Evolutionary conservation across 2,113 vertebrate genomes (phyloP), one percentile per base, ranked within the genome.

Genomic region (Toxotes chatareus): DNA sequence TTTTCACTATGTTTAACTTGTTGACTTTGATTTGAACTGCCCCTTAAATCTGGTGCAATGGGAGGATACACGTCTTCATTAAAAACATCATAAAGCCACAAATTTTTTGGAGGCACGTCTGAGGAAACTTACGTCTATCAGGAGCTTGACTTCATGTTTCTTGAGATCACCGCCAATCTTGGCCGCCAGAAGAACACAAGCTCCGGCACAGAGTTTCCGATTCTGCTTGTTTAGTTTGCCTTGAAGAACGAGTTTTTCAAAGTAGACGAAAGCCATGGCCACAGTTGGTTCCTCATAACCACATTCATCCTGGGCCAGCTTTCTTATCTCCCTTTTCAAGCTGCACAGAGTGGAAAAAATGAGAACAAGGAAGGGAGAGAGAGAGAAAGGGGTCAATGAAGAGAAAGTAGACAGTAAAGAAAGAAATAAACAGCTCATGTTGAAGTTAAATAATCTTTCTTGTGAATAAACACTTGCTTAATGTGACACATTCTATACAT

Each of bases 161-260:
- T 97, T 97, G 79, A 99, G 97, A 92, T 99, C 98, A 23, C 98
- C 99, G 51, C 97, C 97, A 12, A 99, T 98, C 94, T 99, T 99
- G 88, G 98, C 98, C 0, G 98, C 98, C 73, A 99, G 89, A 16
- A 99, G 96, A 81, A 99, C 96, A 71, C 98, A 99, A 0, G 98
- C 98, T 9, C 98, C 98, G 0, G 98, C 96, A 64, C 98, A 99
- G 55, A 99, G 97, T 86, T 99, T 99, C 83, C 98, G 97, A 92
- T 99, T 99, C 93, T 99, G 98, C 89, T 99, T 99, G 96, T 99
- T 96, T 36, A 99, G 96, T 90, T 99, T 99, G 70, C 98, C 98
- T 92, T 97, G 98, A 89, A 99, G 97, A 76, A 97, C 97, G 0
- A 99, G 97, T 92, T 99, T 99, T 92, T 99, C 98, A 63, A 99